phyloP scores from a whole-genome alignment of 1,140 invertebrate genomes.

The Atta cephalotes region DNA sequence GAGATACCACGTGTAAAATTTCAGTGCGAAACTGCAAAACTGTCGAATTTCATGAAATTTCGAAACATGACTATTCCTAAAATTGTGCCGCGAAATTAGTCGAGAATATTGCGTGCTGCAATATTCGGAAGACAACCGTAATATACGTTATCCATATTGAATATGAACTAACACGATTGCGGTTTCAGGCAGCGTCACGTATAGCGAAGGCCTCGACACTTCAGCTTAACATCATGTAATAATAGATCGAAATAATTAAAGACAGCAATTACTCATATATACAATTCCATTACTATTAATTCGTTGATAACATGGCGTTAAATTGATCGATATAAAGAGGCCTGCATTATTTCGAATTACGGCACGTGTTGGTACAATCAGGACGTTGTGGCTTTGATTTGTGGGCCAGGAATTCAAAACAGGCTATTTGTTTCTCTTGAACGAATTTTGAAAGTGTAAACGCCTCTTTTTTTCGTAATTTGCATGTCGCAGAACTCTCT shows the following conservation, averaged over 20 bases:
- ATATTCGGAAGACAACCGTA: constrained; percentile 24
- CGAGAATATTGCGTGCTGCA: not conserved
- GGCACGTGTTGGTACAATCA: no score
- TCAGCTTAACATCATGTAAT: constrained; percentile 23
- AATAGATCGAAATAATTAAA: constrained; percentile 44
- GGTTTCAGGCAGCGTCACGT: constrained; percentile 33
- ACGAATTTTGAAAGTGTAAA: not conserved
- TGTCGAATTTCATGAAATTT: not conserved
- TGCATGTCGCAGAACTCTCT: constrained; percentile 18
- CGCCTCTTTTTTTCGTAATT: not conserved
- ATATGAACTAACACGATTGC: constrained; percentile 26
- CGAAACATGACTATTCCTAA: not conserved
- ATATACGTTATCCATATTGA: constrained; percentile 21
- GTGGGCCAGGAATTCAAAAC: not conserved
- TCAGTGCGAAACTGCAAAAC: not conserved
- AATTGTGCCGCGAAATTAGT: constrained; percentile 7
- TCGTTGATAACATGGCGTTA: constrained; percentile 12
- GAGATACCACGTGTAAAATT: not conserved
- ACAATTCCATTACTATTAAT: not conserved
- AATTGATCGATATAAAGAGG: not conserved
- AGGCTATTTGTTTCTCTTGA: not conserved
- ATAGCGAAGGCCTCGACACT: constrained; percentile 29
- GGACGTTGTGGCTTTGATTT: not conserved
- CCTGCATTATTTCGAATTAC: not conserved
- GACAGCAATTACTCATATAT: not conserved